Base-by-base conservation (phyloP, 2,113 vertebrate genomes). In the Aramus guarauna region DNA sequence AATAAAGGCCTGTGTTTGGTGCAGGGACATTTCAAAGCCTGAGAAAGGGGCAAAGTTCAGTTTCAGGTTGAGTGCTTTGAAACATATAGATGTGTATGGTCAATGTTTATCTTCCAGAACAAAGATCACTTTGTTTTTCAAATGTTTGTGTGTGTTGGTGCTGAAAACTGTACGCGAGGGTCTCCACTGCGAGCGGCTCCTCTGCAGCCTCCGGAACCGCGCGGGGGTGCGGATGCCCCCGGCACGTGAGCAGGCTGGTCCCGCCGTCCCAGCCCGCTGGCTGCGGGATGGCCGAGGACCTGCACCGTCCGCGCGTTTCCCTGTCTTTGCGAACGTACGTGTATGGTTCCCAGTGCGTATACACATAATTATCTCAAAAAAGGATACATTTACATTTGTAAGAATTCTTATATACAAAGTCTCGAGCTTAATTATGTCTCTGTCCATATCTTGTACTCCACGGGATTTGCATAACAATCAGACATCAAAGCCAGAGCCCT, bases 11-110 rank as follows among this genome's bases (percentile, higher is more conserved):
- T 73, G 53, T 92, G 89, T 63, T 86, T 12, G 55, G 63, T 39
- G 63, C 74, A 50, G 9, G 62, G 48, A 64, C 76, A 88, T 97
- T 87, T 96, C 97, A 97, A 95, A 95, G 91, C 81, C 87, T 91
- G 95, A 92, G 87, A 91, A 91, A 92, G 75, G 95, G 92, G 89
- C 95, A 95, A 96, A 97, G 97, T 97, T 97, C 91, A 94, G 30
- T 76, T 94, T 76, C 91, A 95, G 95, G 97, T 94, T 27, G 94
- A 94, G 93, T 88, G 93, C 87, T 92, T 91, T 92, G 87, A 93
- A 96, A 96, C 43, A 73, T 82, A 91, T 69, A 88, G 82, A 94
- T 95, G 90, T 91, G n/a, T 90, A 85, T 80, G 93, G 91, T 67
- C 93, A 92, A 80, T 90, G 94, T 97, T 97, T 96, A 24, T 80